A percentile compares a stretch with the other conserved stretches of the same genome.
These are phyloP conservation scores for Adineta ricciae DNA, from an alignment of 2,888 invertebrate genomes.

Conservation along the genomic window DNA sequence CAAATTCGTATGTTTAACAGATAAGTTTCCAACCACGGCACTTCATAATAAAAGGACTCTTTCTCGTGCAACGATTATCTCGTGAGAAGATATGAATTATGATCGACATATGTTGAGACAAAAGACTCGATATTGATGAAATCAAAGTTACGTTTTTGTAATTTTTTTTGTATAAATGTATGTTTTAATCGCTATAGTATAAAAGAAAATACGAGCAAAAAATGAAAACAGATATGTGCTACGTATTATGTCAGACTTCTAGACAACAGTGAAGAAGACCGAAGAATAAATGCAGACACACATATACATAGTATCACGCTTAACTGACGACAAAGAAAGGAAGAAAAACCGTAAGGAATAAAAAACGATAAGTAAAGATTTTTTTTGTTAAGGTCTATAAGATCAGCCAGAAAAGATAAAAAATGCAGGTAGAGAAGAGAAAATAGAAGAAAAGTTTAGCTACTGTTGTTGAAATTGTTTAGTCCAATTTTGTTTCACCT, in stretches of 20 bases:
- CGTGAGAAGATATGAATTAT: too few relatives aligned
- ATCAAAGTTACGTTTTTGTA: too few relatives aligned
- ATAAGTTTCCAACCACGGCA: too few relatives aligned
- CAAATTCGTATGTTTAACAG: too few relatives aligned
- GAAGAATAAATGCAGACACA: background rate
- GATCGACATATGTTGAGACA: too few relatives aligned
- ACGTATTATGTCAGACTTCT: background rate
- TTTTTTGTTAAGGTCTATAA: background rate
- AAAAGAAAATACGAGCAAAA: constrained; percentile 9
- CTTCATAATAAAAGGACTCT: too few relatives aligned
- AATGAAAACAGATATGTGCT: background rate
- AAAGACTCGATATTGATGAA: too few relatives aligned
- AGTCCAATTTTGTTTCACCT: background rate
- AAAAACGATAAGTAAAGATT: background rate
- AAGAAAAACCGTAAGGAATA: background rate
- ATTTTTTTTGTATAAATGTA: background rate
- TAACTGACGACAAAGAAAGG: background rate
- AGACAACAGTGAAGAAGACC: background rate
- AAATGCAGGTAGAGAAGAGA: background rate
- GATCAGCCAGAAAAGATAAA: constrained; percentile 8
- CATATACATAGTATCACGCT: background rate
- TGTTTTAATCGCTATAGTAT: background rate
- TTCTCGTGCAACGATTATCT: too few relatives aligned
- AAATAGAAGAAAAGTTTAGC: background rate
- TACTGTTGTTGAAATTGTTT: background rate